Evolutionary conservation across 2,113 vertebrate genomes (phyloP).

Genomic region (Nasalis larvatus): DNA sequence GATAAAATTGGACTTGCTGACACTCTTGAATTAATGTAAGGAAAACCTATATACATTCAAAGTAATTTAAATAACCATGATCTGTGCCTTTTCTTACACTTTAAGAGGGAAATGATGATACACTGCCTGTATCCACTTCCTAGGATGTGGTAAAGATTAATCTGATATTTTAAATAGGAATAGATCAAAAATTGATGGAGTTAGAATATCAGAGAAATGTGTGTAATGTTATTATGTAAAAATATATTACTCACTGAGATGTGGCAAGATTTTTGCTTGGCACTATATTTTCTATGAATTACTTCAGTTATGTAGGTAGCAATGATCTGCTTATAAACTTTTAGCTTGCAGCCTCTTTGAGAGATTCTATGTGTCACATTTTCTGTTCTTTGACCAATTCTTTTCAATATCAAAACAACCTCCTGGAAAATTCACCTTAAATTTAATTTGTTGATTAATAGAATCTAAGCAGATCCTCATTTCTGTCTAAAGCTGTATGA

Average conservation of each 20-base stretch:
- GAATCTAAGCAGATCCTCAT: neutral
- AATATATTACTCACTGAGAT: neutral
- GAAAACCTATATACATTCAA: neutral
- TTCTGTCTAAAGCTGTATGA: neutral
- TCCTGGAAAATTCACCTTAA: neutral
- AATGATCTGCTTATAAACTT: neutral
- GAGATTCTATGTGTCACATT: neutral
- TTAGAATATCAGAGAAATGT: neutral
- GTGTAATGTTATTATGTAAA: neutral
- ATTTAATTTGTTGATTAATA: neutral
- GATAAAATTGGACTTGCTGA: conserved; percentile 35
- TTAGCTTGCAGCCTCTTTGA: neutral
- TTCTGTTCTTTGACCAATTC: neutral
- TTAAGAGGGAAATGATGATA: neutral
- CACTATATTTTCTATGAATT: neutral
- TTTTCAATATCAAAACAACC: neutral
- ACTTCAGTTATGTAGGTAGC: neutral
- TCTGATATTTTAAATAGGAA: neutral
- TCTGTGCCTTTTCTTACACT: neutral
- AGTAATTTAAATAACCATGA: conserved; percentile 21
- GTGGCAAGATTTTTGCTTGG: neutral
- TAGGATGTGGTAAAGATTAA: neutral
- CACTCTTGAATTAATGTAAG: neutral
- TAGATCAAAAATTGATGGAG: neutral
- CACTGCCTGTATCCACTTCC: neutral